phyloP scores from a whole-genome alignment of 1,140 invertebrate species.

The Anoplolepis gracilipes region DNA sequence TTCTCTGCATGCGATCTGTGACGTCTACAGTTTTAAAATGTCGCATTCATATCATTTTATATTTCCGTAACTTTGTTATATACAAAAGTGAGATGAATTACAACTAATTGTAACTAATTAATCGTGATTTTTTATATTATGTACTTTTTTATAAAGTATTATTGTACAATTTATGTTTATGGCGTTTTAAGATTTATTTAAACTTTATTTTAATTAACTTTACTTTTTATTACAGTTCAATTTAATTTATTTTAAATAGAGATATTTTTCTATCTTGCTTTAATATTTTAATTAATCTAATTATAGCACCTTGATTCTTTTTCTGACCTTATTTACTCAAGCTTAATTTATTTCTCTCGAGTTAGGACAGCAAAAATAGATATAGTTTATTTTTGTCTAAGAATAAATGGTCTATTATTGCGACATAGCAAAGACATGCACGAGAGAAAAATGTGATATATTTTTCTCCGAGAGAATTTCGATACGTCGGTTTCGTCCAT shows the following conservation, averaged over 20 bases:
- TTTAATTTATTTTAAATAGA: background rate
- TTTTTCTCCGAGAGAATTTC: background rate
- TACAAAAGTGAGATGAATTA: background rate
- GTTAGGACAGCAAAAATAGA: slow-evolving; percentile 51
- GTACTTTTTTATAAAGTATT: background rate
- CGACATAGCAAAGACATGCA: slow-evolving; percentile 22
- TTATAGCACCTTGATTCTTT: slow-evolving; percentile 15
- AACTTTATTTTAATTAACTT: background rate
- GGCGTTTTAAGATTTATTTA: background rate
- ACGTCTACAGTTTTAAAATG: background rate
- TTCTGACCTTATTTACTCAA: slow-evolving; percentile 21
- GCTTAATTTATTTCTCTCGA: slow-evolving; percentile 24
- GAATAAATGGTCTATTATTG: slow-evolving; percentile 39
- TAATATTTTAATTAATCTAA: background rate
- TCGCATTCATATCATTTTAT: background rate
- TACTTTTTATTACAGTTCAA: background rate
- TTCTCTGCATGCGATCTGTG: background rate
- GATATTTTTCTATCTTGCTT: background rate
- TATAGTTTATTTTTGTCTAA: slow-evolving; percentile 40
- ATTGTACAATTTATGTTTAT: background rate
- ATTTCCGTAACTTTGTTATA: background rate
- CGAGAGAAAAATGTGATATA: slow-evolving; percentile 19
- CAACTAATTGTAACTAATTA: background rate
- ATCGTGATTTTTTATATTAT: background rate
- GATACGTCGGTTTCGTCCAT: background rate